A percentile compares a stretch with the other conserved stretches of the same genome.
Conservation (phyloP, 2,113 vertebrate genomes). For the Cyphomyrus discorhynchus region DNA sequence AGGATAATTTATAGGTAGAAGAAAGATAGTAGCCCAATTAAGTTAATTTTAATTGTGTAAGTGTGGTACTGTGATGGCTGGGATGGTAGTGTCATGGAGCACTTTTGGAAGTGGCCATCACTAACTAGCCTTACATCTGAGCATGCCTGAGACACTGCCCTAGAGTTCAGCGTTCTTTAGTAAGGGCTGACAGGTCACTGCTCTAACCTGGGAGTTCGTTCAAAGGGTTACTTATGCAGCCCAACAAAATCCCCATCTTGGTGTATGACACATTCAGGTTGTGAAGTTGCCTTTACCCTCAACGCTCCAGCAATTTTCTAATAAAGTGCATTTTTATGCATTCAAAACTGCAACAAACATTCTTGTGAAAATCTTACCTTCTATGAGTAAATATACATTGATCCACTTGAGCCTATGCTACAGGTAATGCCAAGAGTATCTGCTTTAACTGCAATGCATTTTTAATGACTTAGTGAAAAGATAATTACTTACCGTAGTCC, state of each 20-base stretch:
- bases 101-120: background rate
- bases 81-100: background rate
- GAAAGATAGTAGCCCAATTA: background rate
- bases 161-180: background rate
- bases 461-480: background rate
- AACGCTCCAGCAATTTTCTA: background rate
- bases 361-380: background rate
- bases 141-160: background rate
- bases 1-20: background rate
- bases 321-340: background rate
- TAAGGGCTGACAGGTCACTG: background rate
- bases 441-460: background rate
- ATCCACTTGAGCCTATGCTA: background rate
- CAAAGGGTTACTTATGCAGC: background rate
- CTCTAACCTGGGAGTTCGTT: background rate
- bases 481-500: constrained; percentile 69
- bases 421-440: background rate
- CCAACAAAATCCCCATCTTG: background rate
- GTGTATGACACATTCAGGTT: background rate
- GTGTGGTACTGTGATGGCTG: background rate
- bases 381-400: background rate
- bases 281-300: background rate
- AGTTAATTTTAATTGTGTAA: background rate
- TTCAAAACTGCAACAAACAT: background rate
- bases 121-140: background rate